Evolutionary conservation across 2,113 vertebrate species (phyloP).

Genomic region (Chauna torquata): DNA sequence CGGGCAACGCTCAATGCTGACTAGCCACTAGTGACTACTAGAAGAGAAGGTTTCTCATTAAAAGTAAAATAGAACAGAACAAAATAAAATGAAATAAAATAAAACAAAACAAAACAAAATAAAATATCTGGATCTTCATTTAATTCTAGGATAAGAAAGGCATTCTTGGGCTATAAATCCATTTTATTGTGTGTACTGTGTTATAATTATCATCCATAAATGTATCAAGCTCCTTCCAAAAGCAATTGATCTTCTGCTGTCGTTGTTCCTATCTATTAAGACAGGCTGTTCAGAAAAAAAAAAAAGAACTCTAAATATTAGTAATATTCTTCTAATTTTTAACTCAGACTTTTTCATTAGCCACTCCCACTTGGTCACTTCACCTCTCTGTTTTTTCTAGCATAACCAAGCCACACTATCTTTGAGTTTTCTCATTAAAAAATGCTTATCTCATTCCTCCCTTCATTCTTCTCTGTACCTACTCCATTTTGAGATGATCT

Average conservation of each 20-base stretch:
- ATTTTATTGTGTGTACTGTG: background rate
- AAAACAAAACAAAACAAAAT: background rate
- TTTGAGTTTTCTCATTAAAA: background rate
- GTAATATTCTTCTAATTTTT: background rate
- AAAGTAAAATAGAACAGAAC: background rate
- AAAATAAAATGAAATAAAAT: background rate
- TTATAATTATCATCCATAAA: background rate
- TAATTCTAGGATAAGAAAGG: background rate
- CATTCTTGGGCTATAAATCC: background rate
- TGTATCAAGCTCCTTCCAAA: background rate
- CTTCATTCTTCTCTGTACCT: background rate
- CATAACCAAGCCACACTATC: background rate
- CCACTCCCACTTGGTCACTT: background rate
- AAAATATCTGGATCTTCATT: background rate
- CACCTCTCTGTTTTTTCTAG: background rate
- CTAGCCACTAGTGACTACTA: background rate
- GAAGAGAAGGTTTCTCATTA: background rate
- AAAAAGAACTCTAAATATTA: background rate
- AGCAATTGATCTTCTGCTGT: background rate
- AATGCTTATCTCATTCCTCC: background rate
- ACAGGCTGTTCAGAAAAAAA: background rate
- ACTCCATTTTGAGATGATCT: background rate
- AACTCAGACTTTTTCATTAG: background rate
- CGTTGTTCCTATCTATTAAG: background rate
- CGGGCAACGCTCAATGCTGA: background rate